Evolutionary conservation across 37 sponge, comb jelly and placozoan genomes (phyloP), one percentile per base, ranked within the genome.

Genomic region (Hexactinellida sp.): DNA sequence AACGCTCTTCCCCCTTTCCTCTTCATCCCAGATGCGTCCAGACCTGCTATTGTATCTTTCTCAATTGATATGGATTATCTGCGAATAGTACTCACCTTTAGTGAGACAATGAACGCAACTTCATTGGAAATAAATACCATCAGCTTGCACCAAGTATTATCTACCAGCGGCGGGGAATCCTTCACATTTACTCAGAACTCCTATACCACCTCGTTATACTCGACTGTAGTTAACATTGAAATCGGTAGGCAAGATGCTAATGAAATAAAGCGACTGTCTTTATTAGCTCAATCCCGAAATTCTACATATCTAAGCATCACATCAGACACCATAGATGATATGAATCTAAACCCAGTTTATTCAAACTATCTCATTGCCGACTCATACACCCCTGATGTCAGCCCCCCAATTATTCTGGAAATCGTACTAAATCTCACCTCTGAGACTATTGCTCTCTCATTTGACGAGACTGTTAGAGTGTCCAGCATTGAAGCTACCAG

Each of bases 381-480:
- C 24, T 52, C 86, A 16, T 95, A 91, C 85, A 88, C 87, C 19
- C 39, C 54, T 1, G 96, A 95, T 55, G 36, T 3, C 0, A 91
- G 83, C 21, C 38, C 36, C 37, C 96, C 96, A 32, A 30, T 24
- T 13, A 63, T 91, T 0, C 82, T 85, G 0, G 55, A 38, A 0
- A 93, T 93, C 37, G 84, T 87, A n/a, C 89, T 95, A 16, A 89
- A 95, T 83, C 38, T 95, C 47, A 84, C 93, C 84, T 83, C 86
- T 23, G 91, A 89, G 37, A 85, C 55, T 21, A 86, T 93, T 34
- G 54, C 86, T 0, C 89, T 95, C 19, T 90, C 88, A 0, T 95
- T 95, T 85, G 92, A 93, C 86, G 96, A 95, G 55, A 93, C 96
- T 36, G 90, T 95, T 0, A 84, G 87, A 51, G 83, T 84, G 5